Evolutionary conservation across 1,140 invertebrate species (phyloP).

Genomic region (Drosophila carrolli): DNA sequence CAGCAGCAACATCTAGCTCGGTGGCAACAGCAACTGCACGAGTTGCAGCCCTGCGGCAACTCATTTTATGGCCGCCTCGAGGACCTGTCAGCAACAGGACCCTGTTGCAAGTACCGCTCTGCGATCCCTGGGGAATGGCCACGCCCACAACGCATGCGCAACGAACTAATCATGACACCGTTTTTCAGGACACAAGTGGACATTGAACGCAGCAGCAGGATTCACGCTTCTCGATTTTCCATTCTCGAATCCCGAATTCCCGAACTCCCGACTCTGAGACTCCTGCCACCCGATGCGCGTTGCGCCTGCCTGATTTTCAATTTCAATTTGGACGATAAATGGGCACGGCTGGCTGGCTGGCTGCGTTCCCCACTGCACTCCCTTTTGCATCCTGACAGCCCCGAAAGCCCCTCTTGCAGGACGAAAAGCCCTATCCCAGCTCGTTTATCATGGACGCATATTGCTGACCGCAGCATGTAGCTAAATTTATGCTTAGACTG

Average conservation of each 20-base stretch:
- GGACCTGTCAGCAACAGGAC: constrained; percentile 47
- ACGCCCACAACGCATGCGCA: constrained; percentile 72
- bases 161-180: constrained; percentile 51
- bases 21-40: constrained; percentile 8
- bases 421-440: constrained; percentile 22
- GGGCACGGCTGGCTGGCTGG: constrained; percentile 18
- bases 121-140: constrained; percentile 6
- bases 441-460: constrained; percentile 66
- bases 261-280: background rate
- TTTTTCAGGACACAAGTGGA: constrained; percentile 8
- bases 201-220: constrained; percentile 51
- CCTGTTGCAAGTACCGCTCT: constrained; percentile 16
- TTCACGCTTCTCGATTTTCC: background rate
- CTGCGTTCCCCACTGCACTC: background rate
- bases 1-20: constrained; percentile 2
- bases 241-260: background rate
- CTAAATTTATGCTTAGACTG: constrained; percentile 57
- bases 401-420: background rate
- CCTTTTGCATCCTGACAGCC: background rate
- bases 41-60: background rate
- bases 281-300: constrained; percentile 7
- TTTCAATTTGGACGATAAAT: constrained; percentile 69
- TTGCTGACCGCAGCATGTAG: constrained; percentile 66
- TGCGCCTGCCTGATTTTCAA: constrained; percentile 65
- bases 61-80: constrained; percentile 5